Percentiles rank a stretch among this genome's conserved stretches.
Evolutionary conservation across 2,888 invertebrate genomes (phyloP).

Genomic region (Chloroclystis v-ata): DNA sequence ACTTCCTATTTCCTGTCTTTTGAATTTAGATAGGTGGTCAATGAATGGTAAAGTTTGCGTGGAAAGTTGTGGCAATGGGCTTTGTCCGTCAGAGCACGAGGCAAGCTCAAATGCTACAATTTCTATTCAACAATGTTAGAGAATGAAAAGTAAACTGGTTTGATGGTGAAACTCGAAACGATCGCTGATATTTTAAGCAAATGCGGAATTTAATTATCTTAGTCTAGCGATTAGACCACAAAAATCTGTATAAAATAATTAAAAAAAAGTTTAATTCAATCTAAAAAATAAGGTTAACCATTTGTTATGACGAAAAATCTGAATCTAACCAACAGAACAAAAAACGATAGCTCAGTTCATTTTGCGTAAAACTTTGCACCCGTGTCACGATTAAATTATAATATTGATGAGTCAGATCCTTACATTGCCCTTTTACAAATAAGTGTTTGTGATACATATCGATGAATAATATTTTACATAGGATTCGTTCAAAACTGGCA

Average conservation of each 20-base stretch:
- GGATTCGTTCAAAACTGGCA: no score
- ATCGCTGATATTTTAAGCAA: no score
- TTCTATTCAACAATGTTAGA: no score
- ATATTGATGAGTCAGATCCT: constrained; percentile 17
- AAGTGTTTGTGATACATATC: constrained; percentile 8
- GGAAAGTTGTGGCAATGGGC: constrained; percentile 22
- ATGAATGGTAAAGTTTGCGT: constrained; percentile 46
- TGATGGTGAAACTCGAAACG: no score
- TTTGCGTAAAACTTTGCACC: constrained; percentile 9
- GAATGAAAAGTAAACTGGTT: no score
- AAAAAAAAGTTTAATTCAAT: no score
- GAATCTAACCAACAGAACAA: constrained; percentile 10
- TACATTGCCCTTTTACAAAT: constrained; percentile 11
- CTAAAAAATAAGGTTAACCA: no score
- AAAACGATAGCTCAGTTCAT: constrained; percentile 4
- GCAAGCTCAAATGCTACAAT: no score
- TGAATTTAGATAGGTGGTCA: constrained; percentile 45
- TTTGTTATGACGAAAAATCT: no score
- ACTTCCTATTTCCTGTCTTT: constrained; percentile 64
- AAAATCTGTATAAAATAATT: no score
- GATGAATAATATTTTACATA: constrained; percentile 1
- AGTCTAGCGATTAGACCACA: no score
- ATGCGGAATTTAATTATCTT: no score
- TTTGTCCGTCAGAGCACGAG: constrained; percentile 8
- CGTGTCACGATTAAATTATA: constrained; percentile 20